A percentile compares a stretch with the other conserved stretches of the same genome.
phyloP scores from a whole-genome alignment of 2,888 invertebrate species.

The Augiades crinisus region DNA sequence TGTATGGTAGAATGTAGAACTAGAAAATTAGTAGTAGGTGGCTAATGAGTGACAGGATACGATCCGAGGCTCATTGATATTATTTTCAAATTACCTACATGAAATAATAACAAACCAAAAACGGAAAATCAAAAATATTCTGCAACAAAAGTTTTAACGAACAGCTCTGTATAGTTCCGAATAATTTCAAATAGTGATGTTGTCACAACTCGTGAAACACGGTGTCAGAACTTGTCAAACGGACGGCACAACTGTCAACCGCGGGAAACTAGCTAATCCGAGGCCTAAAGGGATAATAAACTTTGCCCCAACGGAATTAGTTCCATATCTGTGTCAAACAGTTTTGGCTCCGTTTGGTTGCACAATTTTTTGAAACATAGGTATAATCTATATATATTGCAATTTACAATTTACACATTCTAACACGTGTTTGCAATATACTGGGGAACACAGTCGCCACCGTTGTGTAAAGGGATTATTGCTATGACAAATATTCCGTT shows the following conservation, averaged over 20 bases:
- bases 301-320: not conserved
- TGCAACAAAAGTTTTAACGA: slow-evolving; percentile 8
- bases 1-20: no score
- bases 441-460: no score
- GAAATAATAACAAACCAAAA: not conserved
- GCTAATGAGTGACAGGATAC: no score
- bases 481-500: no score
- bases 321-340: not conserved
- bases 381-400: no score
- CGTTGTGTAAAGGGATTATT: no score
- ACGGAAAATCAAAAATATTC: not conserved
- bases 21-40: no score
- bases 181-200: not conserved
- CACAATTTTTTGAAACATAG: no score
- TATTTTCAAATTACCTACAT: no score
- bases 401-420: no score
- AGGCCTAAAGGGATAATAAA: not conserved
- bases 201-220: not conserved
- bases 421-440: no score
- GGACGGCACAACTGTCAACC: slow-evolving; percentile 5
- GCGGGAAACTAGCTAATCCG: slow-evolving; percentile 3
- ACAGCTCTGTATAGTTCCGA: not conserved
- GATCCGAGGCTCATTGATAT: no score
- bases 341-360: not conserved
- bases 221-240: slow-evolving; percentile 5